Percentiles rank a stretch among this genome's conserved stretches.
Conservation (phyloP, 1,140 invertebrate genomes). For the Trinorchestia longiramus region DNA sequence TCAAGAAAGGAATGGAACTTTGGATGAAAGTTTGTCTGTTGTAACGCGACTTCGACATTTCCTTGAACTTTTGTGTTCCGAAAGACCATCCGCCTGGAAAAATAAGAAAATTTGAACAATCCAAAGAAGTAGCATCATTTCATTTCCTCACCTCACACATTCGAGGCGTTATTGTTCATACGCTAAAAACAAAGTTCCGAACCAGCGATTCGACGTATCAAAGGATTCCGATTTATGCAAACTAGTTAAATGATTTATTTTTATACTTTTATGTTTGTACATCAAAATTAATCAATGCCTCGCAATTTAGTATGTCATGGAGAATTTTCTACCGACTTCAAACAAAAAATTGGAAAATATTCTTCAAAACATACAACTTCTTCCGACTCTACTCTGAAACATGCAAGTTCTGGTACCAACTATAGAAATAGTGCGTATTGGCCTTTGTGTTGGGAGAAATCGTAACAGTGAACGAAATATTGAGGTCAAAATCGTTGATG, state of each 20-base stretch:
- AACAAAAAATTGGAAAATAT: no score
- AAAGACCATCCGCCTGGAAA: constrained; percentile 90
- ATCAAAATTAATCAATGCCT: no score
- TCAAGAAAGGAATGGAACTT: constrained; percentile 89
- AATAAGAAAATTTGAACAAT: background rate
- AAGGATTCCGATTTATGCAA: no score
- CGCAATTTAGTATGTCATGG: no score
- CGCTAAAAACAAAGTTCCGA: no score
- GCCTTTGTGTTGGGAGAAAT: background rate
- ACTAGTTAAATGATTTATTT: no score
- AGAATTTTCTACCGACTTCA: no score
- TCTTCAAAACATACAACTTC: background rate
- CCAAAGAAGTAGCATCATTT: background rate
- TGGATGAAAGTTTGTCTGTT: constrained; percentile 93
- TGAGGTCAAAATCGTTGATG: constrained; percentile 19
- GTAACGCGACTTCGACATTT: constrained; percentile 88
- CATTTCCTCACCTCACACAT: no score
- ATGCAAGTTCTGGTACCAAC: background rate
- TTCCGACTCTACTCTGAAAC: background rate
- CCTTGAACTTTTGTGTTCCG: constrained; percentile 95
- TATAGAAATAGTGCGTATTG: background rate
- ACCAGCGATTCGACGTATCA: no score
- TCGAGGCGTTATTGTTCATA: no score
- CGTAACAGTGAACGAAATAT: background rate
- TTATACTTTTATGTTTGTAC: no score